These are phyloP conservation scores for Synanthedon myopaeformis DNA, from an alignment of 2,888 invertebrate species.

Conservation along the genomic window DNA sequence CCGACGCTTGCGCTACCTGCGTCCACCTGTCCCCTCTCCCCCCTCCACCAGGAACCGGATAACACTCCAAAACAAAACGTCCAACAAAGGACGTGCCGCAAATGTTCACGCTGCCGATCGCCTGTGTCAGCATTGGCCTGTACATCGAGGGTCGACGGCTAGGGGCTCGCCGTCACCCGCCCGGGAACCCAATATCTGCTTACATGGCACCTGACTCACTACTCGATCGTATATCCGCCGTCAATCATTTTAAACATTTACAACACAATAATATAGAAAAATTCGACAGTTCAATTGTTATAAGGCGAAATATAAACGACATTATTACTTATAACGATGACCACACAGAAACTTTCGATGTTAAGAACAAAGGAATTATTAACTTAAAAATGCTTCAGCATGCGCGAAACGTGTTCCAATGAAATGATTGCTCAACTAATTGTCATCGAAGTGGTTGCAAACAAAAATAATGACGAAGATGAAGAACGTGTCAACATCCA, in stretches of 20 bases:
- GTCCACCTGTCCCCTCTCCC: slow-evolving; percentile 62
- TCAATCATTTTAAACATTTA: slow-evolving; percentile 25
- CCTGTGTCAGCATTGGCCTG: slow-evolving; percentile 6
- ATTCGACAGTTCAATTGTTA: slow-evolving; percentile 18
- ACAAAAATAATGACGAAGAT: slow-evolving; percentile 42
- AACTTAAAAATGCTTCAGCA: slow-evolving; percentile 31
- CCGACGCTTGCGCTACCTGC: slow-evolving; percentile 60
- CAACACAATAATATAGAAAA: slow-evolving; percentile 14
- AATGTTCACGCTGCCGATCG: slow-evolving; percentile 59
- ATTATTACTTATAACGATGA: not conserved
- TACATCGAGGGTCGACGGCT: slow-evolving; percentile 24
- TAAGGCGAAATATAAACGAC: slow-evolving; percentile 9
- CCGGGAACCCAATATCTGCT: slow-evolving; percentile 30
- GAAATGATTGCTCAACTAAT: slow-evolving; percentile 54
- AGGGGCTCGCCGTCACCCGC: slow-evolving; percentile 23
- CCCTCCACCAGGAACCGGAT: slow-evolving; percentile 67
- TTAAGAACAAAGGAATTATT: slow-evolving; percentile 35
- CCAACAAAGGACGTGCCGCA: slow-evolving; percentile 69
- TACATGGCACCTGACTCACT: slow-evolving; percentile 55
- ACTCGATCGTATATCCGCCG: slow-evolving; percentile 27
- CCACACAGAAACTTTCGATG: slow-evolving; percentile 14
- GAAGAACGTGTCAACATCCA: slow-evolving; percentile 30
- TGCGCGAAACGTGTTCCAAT: slow-evolving; percentile 42
- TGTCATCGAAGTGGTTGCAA: slow-evolving; percentile 38
- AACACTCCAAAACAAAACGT: slow-evolving; percentile 69